Percentiles rank a stretch among this genome's conserved stretches.
These are phyloP conservation scores for Merops nubicus DNA, from an alignment of 2,113 vertebrate genomes.

Conservation along the genomic window DNA sequence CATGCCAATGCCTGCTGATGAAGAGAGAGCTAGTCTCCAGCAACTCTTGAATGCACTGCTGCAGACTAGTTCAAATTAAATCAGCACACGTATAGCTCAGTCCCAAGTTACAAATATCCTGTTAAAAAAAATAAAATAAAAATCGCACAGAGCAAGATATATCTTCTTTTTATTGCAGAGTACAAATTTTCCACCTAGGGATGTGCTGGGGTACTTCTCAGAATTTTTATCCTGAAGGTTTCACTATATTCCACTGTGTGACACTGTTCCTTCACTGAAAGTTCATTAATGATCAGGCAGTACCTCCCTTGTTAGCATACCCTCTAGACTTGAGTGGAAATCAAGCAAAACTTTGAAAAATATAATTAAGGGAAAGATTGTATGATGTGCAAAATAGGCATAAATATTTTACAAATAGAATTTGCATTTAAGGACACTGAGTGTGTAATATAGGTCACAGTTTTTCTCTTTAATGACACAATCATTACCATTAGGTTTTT, in stretches of 20 bases:
- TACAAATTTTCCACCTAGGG: neutral
- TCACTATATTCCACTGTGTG: neutral
- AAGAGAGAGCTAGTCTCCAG: neutral
- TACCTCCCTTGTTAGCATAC: neutral
- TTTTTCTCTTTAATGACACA: neutral
- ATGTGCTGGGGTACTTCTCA: neutral
- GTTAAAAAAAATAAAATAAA: neutral
- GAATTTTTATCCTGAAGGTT: neutral
- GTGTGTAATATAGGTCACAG: neutral
- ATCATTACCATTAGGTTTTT: neutral
- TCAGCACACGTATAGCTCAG: neutral
- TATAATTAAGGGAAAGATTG: neutral
- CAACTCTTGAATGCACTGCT: neutral
- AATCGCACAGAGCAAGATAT: accelerated
- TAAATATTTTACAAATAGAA: neutral
- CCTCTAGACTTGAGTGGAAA: neutral
- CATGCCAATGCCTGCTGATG: neutral
- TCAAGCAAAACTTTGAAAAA: constrained; percentile 11
- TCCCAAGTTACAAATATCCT: neutral
- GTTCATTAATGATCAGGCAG: neutral
- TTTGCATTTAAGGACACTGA: neutral
- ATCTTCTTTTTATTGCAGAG: neutral
- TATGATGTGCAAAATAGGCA: neutral
- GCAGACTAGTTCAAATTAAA: neutral
- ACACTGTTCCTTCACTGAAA: neutral